Evolutionary conservation across 2,888 invertebrate genomes (phyloP), one percentile per base, ranked within the genome.

Genomic region (Yponomeuta cagnagella): DNA sequence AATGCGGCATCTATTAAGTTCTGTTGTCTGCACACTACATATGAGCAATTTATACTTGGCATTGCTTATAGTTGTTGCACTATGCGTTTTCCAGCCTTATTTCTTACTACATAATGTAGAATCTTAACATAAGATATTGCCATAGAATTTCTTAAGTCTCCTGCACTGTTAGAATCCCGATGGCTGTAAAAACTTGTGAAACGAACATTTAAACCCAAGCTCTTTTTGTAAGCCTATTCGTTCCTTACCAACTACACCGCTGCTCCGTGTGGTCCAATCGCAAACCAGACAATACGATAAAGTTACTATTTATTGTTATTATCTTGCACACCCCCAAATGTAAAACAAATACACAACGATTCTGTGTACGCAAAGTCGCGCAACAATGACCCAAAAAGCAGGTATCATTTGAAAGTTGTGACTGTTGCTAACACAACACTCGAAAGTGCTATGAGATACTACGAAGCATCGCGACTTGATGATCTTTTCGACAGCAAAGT

Each of bases 11-110:
- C 52, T 58, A 12, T 15, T 58, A 58, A 5, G 12, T 15, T 58
- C 15, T 58, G 52, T 15, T 58, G 52, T 58, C 52, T 15, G 12
- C 23, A 15, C 4, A 58, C 52, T 58, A 58, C 15, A 15, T 12
- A 58, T 58, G 52, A 58, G 52, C 52, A 58, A 58, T 58, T 58
- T 58, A 58, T 58, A 58, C 52, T 58, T 58, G 52, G 52, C 52
- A 58, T 58, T 58, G 3, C 52, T 58, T 15, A 15, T 58, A 58
- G 52, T 15, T 58, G 52, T 58, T 58, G 12, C 3, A 58, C 52
- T 58, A 58, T 15, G 52, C 52, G 4, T 12, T 58, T 58, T 15
- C 52, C 52, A 58, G 52, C 52, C 52, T 12, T 58, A 58, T 58
- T 15, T 58, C 52, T 58, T 58, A 58, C 52, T 12, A 58, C 52